Evolutionary conservation across 2,888 invertebrate species (phyloP).

Genomic region (Hypena proboscidalis): DNA sequence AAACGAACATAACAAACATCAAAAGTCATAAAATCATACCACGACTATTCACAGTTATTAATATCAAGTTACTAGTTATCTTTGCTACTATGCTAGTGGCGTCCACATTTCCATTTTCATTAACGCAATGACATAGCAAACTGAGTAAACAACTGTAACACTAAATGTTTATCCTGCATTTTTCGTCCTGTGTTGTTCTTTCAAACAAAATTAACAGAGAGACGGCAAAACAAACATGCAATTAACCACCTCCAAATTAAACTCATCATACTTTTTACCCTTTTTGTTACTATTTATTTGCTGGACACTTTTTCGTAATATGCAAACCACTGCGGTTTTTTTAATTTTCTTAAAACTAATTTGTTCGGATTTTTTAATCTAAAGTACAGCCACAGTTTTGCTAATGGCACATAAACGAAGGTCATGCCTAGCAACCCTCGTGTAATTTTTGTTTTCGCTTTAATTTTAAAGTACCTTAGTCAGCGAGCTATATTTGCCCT

Average conservation of each 20-base stretch:
- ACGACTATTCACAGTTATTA: no score
- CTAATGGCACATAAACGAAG: background rate
- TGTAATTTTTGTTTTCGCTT: slow-evolving; percentile 3
- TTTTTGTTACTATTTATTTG: slow-evolving; percentile 1
- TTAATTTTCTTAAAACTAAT: slow-evolving; percentile 5
- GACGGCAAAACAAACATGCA: background rate
- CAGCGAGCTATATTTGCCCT: background rate
- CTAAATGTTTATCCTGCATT: background rate
- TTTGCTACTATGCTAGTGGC: no score
- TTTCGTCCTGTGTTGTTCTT: background rate
- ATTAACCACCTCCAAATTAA: background rate
- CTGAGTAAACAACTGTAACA: background rate
- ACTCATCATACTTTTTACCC: slow-evolving; percentile 4
- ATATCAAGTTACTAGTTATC: no score
- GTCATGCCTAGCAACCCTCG: background rate
- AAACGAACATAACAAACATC: no score
- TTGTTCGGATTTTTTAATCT: slow-evolving; percentile 1
- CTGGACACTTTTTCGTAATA: background rate
- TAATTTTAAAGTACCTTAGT: slow-evolving; percentile 1
- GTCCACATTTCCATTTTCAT: no score
- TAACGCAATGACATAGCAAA: no score
- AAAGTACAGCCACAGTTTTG: background rate
- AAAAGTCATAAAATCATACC: no score
- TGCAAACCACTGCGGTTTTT: slow-evolving; percentile 5
- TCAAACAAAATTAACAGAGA: background rate